Evolutionary conservation across 2,888 invertebrate species (phyloP).

Genomic region (Cephalotes varians): DNA sequence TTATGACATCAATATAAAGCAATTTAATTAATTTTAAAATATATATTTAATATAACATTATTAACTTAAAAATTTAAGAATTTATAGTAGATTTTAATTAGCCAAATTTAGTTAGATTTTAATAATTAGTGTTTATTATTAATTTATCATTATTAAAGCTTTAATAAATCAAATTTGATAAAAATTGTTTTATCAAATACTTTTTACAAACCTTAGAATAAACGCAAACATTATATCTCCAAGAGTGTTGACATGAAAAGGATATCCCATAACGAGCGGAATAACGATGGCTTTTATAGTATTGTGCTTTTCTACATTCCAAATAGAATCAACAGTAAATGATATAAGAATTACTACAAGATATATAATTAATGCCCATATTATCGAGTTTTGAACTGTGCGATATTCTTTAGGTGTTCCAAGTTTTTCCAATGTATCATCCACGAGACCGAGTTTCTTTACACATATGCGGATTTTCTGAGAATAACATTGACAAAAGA

Average conservation of each 20-base stretch:
- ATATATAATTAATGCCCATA: background rate
- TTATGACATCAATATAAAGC: background rate
- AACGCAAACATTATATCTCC: conserved; percentile 13
- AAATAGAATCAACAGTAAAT: background rate
- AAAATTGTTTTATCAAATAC: background rate
- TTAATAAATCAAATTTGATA: too few relatives aligned
- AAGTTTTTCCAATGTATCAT: conserved; percentile 25
- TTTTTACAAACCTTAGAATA: conserved; percentile 8
- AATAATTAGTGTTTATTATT: background rate
- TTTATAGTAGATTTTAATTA: background rate
- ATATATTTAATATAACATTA: background rate
- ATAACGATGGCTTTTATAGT: background rate
- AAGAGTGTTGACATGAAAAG: background rate
- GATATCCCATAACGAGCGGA: background rate
- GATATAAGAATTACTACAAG: background rate
- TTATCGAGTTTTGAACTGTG: background rate
- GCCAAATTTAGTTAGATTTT: background rate
- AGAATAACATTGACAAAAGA: background rate
- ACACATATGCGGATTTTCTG: conserved; percentile 18
- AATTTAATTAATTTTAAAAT: background rate
- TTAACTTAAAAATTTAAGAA: background rate
- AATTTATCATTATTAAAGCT: background rate
- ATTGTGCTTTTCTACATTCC: background rate
- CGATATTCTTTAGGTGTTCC: conserved; percentile 23
- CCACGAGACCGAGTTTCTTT: conserved; percentile 14